A percentile compares a stretch with the other conserved stretches of the same genome.
Conservation (phyloP, 2,888 invertebrate species). For the Hecatera dysodea region DNA sequence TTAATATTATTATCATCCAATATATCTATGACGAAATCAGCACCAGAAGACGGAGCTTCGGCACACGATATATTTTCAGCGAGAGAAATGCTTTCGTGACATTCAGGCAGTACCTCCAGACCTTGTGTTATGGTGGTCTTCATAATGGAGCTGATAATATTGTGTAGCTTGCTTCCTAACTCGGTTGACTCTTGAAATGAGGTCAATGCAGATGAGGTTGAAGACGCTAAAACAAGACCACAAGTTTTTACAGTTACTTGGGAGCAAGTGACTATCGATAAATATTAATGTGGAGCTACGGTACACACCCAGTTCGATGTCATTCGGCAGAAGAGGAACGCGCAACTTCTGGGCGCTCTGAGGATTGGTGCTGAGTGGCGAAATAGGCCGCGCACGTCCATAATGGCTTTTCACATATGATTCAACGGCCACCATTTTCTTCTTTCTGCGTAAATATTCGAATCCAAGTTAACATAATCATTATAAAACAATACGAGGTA, state of each 20-base stretch:
- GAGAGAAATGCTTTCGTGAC: constrained; percentile 63
- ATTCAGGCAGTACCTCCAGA: constrained; percentile 70
- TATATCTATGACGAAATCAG: constrained; percentile 74
- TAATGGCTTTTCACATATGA: constrained; percentile 79
- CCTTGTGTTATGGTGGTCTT: constrained; percentile 59
- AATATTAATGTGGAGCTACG: not conserved
- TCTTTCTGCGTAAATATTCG: constrained; percentile 66
- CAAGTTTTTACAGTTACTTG: constrained; percentile 12
- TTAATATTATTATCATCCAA: constrained; percentile 76
- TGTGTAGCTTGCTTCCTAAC: constrained; percentile 76
- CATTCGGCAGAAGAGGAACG: constrained; percentile 76
- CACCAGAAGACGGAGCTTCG: constrained; percentile 69
- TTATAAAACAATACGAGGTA: too few relatives aligned
- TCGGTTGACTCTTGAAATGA: constrained; percentile 71
- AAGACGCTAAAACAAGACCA: constrained; percentile 70
- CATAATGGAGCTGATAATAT: constrained; percentile 75
- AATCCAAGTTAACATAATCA: not conserved
- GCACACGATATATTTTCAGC: constrained; percentile 56
- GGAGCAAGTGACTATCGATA: not conserved
- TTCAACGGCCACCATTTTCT: constrained; percentile 80
- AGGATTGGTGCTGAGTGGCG: constrained; percentile 45
- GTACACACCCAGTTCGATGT: constrained; percentile 75
- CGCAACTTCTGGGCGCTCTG: constrained; percentile 70
- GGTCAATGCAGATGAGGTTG: constrained; percentile 67
- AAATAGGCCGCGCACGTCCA: constrained; percentile 61